These are phyloP conservation scores for Lontra canadensis DNA, from an alignment of 2,113 vertebrate genomes.

Conservation along the genomic window DNA sequence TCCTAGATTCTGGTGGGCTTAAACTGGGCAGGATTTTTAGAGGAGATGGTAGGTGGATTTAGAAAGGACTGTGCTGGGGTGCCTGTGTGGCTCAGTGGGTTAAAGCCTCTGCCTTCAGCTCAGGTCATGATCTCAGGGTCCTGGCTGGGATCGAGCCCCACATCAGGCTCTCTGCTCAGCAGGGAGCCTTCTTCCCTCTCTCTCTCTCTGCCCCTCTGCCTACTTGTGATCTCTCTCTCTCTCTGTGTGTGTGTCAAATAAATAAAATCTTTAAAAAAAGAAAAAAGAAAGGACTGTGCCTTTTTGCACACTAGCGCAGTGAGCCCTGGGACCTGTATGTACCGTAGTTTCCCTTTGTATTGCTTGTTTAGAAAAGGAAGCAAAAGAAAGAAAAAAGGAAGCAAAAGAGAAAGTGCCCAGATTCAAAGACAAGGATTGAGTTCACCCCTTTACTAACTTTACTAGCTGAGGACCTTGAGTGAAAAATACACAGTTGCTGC, in stretches of 20 bases:
- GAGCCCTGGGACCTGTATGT: not conserved
- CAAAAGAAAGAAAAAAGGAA: not conserved
- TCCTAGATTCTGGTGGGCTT: not conserved
- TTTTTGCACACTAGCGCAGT: not conserved
- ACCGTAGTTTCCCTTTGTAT: not conserved
- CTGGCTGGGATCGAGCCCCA: too few species aligned
- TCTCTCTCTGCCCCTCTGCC: too few species aligned
- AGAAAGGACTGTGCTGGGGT: not conserved
- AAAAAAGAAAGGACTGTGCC: not conserved
- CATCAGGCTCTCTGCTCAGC: too few species aligned
- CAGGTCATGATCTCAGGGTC: too few species aligned
- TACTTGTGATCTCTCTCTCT: too few species aligned
- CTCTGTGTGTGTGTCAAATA: too few species aligned
- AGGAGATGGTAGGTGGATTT: not conserved
- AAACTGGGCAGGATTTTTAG: not conserved
- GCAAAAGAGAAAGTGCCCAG: not conserved
- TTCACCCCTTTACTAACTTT: slow-evolving; percentile 9
- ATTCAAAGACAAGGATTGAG: not conserved
- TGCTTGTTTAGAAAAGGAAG: slow-evolving; percentile 21
- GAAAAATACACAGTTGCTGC: not conserved
- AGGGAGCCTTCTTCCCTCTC: too few species aligned
- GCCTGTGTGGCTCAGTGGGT: too few species aligned
- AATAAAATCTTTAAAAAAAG: too few species aligned
- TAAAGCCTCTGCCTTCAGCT: too few species aligned
- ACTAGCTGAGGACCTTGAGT: not conserved